Percentiles rank a stretch among this genome's conserved stretches.
Conservation (phyloP, 2,113 vertebrate genomes). For the Arizona elegans region DNA sequence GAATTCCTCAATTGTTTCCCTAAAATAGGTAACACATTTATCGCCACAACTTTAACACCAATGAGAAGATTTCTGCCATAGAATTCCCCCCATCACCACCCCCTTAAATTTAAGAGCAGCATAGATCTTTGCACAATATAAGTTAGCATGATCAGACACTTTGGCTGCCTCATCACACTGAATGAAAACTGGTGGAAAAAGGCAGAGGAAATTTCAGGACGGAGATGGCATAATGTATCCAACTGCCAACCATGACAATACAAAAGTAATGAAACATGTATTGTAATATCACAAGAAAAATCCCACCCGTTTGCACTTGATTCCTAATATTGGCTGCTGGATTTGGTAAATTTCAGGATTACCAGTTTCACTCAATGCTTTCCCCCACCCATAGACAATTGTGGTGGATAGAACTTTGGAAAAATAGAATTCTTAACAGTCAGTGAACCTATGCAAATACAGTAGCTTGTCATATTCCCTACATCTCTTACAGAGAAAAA, state of each 20-base stretch:
- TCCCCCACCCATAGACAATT: not conserved
- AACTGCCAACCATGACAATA: not conserved
- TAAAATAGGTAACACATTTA: not conserved
- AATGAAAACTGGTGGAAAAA: not conserved
- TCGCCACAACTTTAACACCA: not conserved
- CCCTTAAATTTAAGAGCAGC: not conserved
- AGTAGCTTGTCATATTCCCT: not conserved
- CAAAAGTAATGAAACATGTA: not conserved
- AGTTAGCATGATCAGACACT: not conserved
- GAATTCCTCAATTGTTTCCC: not conserved
- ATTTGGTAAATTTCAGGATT: not conserved
- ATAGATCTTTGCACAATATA: not conserved
- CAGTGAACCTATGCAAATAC: not conserved
- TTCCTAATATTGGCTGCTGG: not conserved
- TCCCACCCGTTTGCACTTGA: not conserved
- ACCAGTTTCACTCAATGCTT: not conserved
- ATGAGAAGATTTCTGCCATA: not conserved
- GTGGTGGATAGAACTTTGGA: not conserved
- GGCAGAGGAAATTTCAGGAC: not conserved
- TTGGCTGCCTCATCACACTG: not conserved
- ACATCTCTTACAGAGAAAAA: not conserved
- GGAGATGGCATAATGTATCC: not conserved
- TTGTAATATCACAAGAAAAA: not conserved
- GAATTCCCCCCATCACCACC: not conserved
- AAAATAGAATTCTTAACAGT: not conserved